Base-by-base conservation (phyloP, 2,888 invertebrate species). In the Pyralis farinalis region DNA sequence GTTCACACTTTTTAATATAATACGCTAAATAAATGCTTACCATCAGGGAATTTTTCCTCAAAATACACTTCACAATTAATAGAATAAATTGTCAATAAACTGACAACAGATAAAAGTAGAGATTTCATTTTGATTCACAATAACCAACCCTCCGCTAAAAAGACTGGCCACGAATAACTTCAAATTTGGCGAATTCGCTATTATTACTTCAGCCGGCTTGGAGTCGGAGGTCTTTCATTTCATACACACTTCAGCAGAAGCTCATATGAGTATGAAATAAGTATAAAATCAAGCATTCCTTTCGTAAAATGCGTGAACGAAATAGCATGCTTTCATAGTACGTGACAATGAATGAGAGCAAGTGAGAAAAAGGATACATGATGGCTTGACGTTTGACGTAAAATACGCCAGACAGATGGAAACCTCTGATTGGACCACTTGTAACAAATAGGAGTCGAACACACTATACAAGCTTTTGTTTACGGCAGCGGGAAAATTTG, bases 21-120 rank as follows among this genome's bases (percentile, higher is more conserved):
- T 55, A 48, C 4, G 46, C 21, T 28, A 27, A 11, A 46, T 50
- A 90, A 25, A 27, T n/a, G 16, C 94, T 92, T 88, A 96, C 96
- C 95, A 83, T 95, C 95, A 32, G 80, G 79, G 84, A 96, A 96
- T 63, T 93, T 94, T 71, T 96, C 96, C 70, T 96, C 94, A 58
- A 94, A 93, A 83, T 90, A 94, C 53, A 95, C 91, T 68, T 95
- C 93, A 64, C 93, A 94, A 64, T 90, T 90, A 57, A 91, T 91
- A 61, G 90, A 76, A 70, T 89, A 90, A 65, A 93, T 71, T 60
- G 89, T 84, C 79, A 92, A 77, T 66, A 92, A 81, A 75, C 91
- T 84, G 79, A 91, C 90, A 73, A 91, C 73, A 59, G 90, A 74
- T 76, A 92, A 73, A 63, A 88, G 70, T 70, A 87, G 58, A 50